Percentiles rank a stretch among this genome's conserved stretches.
Evolutionary conservation across 2,113 vertebrate genomes (phyloP).

Genomic region (Opisthocomus hoazin): DNA sequence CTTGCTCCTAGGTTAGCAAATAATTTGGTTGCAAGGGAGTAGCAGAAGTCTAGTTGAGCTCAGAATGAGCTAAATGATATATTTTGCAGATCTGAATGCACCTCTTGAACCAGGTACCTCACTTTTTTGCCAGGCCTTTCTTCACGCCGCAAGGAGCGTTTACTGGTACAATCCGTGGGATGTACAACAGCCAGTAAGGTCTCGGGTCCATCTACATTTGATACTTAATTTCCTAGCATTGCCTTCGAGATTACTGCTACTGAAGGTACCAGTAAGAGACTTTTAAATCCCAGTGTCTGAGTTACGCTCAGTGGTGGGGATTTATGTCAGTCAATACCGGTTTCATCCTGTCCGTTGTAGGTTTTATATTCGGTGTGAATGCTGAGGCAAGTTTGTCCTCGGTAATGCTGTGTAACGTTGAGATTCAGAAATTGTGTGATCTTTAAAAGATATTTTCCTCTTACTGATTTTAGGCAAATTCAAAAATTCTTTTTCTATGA

Average conservation of each 20-base stretch:
- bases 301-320: not conserved
- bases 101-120: not conserved
- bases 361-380: not conserved
- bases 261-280: not conserved
- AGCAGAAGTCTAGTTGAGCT: not conserved
- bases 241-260: not conserved
- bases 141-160: not conserved
- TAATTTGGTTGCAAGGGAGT: not conserved
- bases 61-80: not conserved
- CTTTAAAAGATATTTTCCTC: not conserved
- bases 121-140: not conserved
- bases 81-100: not conserved
- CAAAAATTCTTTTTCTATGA: not conserved
- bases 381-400: not conserved
- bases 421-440: not conserved
- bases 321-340: not conserved
- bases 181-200: not conserved
- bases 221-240: not conserved
- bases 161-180: fast-evolving
- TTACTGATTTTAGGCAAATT: not conserved
- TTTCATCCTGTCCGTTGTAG: not conserved
- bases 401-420: not conserved
- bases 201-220: not conserved
- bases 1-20: not conserved
- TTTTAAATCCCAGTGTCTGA: not conserved